phyloP scores from a whole-genome alignment of 2,888 invertebrate species.

The Hydropsyche betteni region DNA sequence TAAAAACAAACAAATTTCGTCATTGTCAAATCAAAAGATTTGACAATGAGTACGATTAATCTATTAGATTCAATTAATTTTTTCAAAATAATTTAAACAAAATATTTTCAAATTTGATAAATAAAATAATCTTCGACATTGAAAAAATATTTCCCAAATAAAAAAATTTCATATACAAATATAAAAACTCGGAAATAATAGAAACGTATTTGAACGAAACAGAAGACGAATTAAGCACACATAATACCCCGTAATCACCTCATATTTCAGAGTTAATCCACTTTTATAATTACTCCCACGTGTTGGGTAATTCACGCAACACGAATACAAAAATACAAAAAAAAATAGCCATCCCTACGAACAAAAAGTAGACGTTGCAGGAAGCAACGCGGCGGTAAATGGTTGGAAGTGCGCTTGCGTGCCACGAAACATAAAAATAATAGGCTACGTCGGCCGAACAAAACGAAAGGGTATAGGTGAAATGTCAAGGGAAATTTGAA shows the following conservation, averaged over 20 bases:
- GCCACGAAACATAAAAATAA: slow-evolving; percentile 48
- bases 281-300: slow-evolving; percentile 4
- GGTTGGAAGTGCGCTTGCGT: slow-evolving; percentile 47
- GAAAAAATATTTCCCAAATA: no score
- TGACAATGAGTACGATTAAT: no score
- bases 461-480: slow-evolving; percentile 55
- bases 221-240: no score
- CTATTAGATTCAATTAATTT: no score
- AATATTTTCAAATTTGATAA: no score
- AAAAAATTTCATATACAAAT: no score
- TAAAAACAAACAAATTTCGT: no score
- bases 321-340: neutral
- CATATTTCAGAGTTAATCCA: neutral
- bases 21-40: no score
- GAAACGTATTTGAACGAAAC: no score
- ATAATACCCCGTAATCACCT: neutral
- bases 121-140: no score
- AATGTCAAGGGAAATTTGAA: slow-evolving; percentile 69
- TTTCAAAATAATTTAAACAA: no score
- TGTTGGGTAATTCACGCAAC: neutral
- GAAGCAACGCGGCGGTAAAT: slow-evolving; percentile 34
- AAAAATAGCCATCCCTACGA: slow-evolving; percentile 36
- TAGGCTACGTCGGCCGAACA: slow-evolving; percentile 46
- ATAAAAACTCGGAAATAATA: no score
- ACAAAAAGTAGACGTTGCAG: neutral